Conservation (phyloP, 1,140 invertebrate species). For the Anagrus nilaparvatae region DNA sequence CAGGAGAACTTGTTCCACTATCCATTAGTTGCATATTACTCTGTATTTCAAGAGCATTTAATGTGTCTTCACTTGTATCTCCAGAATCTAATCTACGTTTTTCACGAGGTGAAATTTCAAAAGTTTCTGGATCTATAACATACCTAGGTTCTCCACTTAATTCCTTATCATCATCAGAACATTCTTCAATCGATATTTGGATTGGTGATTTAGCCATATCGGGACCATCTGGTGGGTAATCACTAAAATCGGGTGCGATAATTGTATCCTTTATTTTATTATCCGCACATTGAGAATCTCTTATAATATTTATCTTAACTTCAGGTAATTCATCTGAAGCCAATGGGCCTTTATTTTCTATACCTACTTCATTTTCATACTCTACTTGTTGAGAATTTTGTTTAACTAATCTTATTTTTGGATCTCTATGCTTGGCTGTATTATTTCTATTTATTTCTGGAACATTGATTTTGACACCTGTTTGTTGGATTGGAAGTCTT, state of each 20-base stretch:
- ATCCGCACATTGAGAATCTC: conserved; percentile 8
- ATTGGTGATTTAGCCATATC: conserved; percentile 41
- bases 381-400: conserved; percentile 33
- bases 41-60: conserved; percentile 37
- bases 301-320: conserved; percentile 25
- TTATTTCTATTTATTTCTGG: too few relatives aligned
- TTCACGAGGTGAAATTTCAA: conserved; percentile 28
- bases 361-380: conserved; percentile 30
- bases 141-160: too few relatives aligned
- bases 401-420: conserved; percentile 32
- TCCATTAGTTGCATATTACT: conserved; percentile 34
- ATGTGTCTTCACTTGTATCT: conserved; percentile 39
- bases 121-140: conserved; percentile 27
- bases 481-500: conserved; percentile 7
- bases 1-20: conserved; percentile 36
- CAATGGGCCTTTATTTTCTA: conserved; percentile 28
- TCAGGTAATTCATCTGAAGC: conserved; percentile 25
- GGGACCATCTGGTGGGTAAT: conserved; percentile 28
- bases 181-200: conserved; percentile 42
- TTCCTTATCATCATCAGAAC: conserved; percentile 35
- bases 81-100: conserved; percentile 30
- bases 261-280: conserved; percentile 13
- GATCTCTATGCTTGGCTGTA: neutral
- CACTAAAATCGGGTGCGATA: conserved; percentile 17
- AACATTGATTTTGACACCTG: too few relatives aligned